Evolutionary conservation across 2,797 vertebrate species (phyloP).

Genomic region (Acrossocheilus wenchowensis): DNA sequence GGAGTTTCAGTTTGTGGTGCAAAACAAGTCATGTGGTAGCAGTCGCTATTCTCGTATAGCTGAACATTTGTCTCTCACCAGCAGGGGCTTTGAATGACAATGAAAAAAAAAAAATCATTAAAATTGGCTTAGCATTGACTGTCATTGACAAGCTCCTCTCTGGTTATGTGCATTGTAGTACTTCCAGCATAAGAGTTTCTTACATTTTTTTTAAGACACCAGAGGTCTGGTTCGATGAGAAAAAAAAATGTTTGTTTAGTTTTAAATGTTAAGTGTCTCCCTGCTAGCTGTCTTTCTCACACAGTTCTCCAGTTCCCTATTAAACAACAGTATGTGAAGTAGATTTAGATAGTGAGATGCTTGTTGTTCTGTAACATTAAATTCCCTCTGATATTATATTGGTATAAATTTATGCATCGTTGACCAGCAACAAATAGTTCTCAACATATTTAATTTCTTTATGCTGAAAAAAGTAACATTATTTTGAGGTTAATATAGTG

Average conservation of each 20-base stretch:
- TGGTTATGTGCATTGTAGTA: not conserved
- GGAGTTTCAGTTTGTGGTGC: conserved; percentile 4
- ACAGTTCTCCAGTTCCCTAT: conserved; percentile 33
- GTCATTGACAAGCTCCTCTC: conserved; percentile 6
- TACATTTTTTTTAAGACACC: not conserved
- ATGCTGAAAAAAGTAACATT: not conserved
- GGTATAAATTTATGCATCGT: not conserved
- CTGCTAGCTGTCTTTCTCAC: conserved; percentile 16
- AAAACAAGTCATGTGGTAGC: not conserved
- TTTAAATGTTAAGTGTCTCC: not conserved
- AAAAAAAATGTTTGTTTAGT: conserved; percentile 17
- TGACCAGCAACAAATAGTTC: not conserved
- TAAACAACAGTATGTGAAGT: not conserved
- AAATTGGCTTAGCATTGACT: not conserved
- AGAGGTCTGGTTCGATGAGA: not conserved
- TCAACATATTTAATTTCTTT: not conserved
- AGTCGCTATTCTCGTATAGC: not conserved
- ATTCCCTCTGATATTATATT: too few relatives aligned
- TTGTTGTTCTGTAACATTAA: not conserved
- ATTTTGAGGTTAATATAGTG: not conserved
- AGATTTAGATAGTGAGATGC: not conserved
- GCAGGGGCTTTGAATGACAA: conserved; percentile 5
- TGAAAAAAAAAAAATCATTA: not conserved
- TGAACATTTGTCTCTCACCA: not conserved
- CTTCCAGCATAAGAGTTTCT: not conserved